Conservation (phyloP, 1,140 invertebrate genomes). For the Araneus ventricosus region DNA sequence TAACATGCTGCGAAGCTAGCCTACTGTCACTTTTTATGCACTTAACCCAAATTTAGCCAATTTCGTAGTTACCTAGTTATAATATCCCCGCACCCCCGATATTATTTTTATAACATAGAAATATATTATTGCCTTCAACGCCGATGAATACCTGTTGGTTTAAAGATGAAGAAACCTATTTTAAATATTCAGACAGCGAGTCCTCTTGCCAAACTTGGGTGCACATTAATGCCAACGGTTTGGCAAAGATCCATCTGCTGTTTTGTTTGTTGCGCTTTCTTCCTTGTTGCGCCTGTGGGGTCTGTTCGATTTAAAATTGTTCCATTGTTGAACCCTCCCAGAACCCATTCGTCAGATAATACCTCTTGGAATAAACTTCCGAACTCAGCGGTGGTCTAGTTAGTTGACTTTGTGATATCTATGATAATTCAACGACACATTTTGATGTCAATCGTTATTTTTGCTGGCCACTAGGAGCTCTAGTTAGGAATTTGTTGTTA, state of each 20-base stretch:
- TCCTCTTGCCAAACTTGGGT: conserved; percentile 41
- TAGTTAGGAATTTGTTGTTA: too few species aligned
- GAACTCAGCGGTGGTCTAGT: too few species aligned
- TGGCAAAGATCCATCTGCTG: conserved; percentile 17
- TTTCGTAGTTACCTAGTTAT: too few species aligned
- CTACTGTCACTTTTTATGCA: too few species aligned
- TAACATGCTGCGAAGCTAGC: too few species aligned
- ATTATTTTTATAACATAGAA: too few species aligned
- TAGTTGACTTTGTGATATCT: not conserved
- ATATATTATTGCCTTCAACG: too few species aligned
- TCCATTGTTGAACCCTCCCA: not conserved
- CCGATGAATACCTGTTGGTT: not conserved
- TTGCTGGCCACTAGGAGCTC: not conserved
- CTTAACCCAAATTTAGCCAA: too few species aligned
- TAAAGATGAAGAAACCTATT: conserved; percentile 25
- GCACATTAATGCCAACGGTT: conserved; percentile 51
- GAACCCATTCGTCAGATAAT: not conserved
- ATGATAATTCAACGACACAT: not conserved
- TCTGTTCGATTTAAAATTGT: conserved; percentile 1
- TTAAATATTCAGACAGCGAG: conserved; percentile 32
- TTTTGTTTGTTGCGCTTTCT: conserved; percentile 33
- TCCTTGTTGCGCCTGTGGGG: conserved; percentile 32
- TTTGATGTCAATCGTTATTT: not conserved
- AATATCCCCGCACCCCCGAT: too few species aligned
- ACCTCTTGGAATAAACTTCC: conserved; percentile 1